Evolutionary conservation across 2,888 invertebrate genomes (phyloP).

Genomic region (Automeris io): DNA sequence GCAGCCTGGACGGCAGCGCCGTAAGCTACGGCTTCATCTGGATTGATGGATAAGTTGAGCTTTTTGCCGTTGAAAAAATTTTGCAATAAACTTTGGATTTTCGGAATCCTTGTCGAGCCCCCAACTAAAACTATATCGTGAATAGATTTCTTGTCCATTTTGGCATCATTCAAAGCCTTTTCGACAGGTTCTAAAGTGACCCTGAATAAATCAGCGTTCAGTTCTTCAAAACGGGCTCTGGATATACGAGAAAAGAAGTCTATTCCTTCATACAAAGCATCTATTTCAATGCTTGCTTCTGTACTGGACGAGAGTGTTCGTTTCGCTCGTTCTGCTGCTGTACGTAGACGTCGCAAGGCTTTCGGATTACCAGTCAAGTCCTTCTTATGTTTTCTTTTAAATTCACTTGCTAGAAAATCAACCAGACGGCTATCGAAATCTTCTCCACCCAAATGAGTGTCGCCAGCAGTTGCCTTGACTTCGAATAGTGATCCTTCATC

Average conservation of each 20-base stretch:
- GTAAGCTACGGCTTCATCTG: slow-evolving; percentile 88
- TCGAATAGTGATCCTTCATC: slow-evolving; percentile 87
- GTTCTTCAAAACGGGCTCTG: slow-evolving; percentile 85
- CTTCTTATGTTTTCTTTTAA: slow-evolving; percentile 82
- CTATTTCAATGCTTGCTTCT: slow-evolving; percentile 85
- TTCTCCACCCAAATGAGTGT: slow-evolving; percentile 91
- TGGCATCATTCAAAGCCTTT: slow-evolving; percentile 85
- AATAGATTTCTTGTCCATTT: slow-evolving; percentile 83
- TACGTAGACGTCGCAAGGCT: slow-evolving; percentile 81
- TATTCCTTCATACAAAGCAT: slow-evolving; percentile 83
- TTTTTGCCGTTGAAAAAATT: slow-evolving; percentile 85
- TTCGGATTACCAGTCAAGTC: slow-evolving; percentile 80
- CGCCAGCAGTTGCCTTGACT: slow-evolving; percentile 89
- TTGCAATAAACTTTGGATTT: slow-evolving; percentile 84
- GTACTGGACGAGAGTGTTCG: slow-evolving; percentile 85
- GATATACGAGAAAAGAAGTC: slow-evolving; percentile 82
- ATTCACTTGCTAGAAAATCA: slow-evolving; percentile 81
- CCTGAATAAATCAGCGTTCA: slow-evolving; percentile 83
- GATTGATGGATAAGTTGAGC: slow-evolving; percentile 85
- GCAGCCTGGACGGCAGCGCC: slow-evolving; percentile 87
- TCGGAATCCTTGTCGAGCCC: slow-evolving; percentile 88
- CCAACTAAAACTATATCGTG: slow-evolving; percentile 89
- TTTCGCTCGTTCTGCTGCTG: slow-evolving; percentile 86
- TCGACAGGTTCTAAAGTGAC: slow-evolving; percentile 85
- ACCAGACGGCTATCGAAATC: slow-evolving; percentile 81